phyloP scores from a whole-genome alignment of 2,888 invertebrate species.

The Limnephilus lunatus region DNA sequence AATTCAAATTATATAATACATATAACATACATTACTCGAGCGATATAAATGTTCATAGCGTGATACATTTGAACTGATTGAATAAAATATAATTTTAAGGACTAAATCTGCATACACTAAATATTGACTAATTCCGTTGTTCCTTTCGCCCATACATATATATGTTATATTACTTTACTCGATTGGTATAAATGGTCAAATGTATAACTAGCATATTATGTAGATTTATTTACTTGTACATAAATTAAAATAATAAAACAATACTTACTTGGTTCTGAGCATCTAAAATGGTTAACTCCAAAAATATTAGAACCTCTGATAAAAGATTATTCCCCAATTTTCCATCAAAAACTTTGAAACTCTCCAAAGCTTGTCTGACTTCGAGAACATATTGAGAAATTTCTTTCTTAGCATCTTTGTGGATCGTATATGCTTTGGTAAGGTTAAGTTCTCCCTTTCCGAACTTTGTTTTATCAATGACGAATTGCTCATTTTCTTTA shows the following conservation, averaged over 20 bases:
- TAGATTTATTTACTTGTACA: neutral
- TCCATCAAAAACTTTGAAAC: constrained; percentile 20
- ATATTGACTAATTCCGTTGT: no score
- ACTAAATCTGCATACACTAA: no score
- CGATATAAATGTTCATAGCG: no score
- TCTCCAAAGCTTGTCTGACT: constrained; percentile 3
- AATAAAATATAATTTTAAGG: no score
- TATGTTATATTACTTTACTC: no score
- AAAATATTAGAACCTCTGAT: neutral
- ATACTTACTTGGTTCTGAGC: neutral
- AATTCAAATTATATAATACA: no score
- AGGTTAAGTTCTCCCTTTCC: neutral
- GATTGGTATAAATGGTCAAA: no score
- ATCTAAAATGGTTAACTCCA: neutral
- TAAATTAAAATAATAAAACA: neutral
- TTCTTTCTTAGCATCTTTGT: neutral
- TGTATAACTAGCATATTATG: neutral
- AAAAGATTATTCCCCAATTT: neutral
- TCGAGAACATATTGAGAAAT: neutral
- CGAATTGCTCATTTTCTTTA: constrained; percentile 29
- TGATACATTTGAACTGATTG: no score
- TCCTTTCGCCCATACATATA: no score
- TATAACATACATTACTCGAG: no score
- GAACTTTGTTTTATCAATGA: constrained; percentile 15
- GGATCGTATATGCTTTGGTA: constrained; percentile 10